phyloP scores from a whole-genome alignment of 2,113 vertebrate genomes.

The Neoarius graeffei region DNA sequence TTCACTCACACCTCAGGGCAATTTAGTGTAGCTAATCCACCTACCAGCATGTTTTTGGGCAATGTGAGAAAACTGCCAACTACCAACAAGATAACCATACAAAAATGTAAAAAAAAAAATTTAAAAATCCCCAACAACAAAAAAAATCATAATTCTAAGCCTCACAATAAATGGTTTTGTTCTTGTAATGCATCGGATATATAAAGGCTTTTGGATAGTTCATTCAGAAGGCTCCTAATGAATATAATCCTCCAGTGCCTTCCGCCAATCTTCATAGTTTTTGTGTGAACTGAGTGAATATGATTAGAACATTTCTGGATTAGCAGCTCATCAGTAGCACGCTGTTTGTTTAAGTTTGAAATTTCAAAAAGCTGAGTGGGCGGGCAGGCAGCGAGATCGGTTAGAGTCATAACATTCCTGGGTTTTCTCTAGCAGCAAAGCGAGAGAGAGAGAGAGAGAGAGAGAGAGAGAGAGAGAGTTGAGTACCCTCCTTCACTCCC shows the following conservation, averaged over 20 bases:
- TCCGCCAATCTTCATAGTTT: neutral
- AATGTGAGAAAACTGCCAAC: neutral
- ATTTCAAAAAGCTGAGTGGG: conserved; percentile 35
- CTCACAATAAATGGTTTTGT: neutral
- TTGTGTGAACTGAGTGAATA: neutral
- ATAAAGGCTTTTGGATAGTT: neutral
- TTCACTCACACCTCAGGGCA: neutral
- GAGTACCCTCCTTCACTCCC: conserved; percentile 43
- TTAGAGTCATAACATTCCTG: conserved; percentile 53
- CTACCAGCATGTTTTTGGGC: neutral
- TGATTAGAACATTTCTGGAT: neutral
- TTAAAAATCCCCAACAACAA: too few relatives aligned
- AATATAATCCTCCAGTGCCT: neutral
- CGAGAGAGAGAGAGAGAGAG: neutral
- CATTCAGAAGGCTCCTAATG: neutral
- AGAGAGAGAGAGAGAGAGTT: conserved; percentile 22
- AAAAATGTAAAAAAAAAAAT: neutral
- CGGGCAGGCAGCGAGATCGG: conserved; percentile 13
- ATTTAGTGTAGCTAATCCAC: neutral
- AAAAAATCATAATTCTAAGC: neutral
- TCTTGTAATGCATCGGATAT: neutral
- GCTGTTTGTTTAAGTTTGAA: conserved; percentile 45
- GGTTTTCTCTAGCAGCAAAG: conserved; percentile 22
- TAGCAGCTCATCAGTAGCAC: neutral
- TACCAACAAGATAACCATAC: neutral